Evolutionary conservation across 2,113 vertebrate genomes (phyloP).

Genomic region (Tinamus guttatus): DNA sequence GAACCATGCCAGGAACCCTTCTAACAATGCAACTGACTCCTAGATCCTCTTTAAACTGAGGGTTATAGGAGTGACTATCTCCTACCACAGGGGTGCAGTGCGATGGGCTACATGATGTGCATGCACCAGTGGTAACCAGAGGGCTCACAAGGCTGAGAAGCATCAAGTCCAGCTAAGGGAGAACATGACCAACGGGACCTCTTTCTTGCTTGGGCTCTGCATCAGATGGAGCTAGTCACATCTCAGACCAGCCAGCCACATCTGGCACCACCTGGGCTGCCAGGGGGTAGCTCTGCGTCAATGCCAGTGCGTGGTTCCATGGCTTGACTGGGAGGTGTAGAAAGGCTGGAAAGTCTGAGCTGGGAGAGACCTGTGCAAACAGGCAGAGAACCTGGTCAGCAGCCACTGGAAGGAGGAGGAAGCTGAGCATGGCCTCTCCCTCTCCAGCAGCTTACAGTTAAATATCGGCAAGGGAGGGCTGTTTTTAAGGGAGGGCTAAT

Average conservation of each 20-base stretch:
- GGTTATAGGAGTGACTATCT: too few relatives aligned
- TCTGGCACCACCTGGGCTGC: rapidly evolving
- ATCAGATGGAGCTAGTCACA: background rate
- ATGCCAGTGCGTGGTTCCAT: rapidly evolving
- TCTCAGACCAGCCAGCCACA: background rate
- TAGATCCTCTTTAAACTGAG: background rate
- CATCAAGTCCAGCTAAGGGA: background rate
- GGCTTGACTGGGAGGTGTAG: background rate
- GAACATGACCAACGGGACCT: background rate
- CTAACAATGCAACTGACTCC: background rate
- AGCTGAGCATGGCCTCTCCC: background rate
- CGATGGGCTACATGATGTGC: rapidly evolving
- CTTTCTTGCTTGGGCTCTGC: background rate
- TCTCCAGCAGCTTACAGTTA: background rate
- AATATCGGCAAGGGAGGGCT: constrained; percentile 55
- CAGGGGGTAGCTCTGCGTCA: background rate
- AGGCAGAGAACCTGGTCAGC: background rate
- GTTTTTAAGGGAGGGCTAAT: constrained; percentile 37
- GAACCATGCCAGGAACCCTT: background rate
- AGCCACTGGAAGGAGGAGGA: background rate
- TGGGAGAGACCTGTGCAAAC: background rate
- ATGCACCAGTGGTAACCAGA: background rate
- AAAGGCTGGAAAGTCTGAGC: background rate
- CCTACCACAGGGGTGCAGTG: background rate
- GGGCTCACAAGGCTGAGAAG: background rate